These are phyloP conservation scores for Tamias sibiricus DNA, from an alignment of 2,113 vertebrate species.

Conservation along the genomic window DNA sequence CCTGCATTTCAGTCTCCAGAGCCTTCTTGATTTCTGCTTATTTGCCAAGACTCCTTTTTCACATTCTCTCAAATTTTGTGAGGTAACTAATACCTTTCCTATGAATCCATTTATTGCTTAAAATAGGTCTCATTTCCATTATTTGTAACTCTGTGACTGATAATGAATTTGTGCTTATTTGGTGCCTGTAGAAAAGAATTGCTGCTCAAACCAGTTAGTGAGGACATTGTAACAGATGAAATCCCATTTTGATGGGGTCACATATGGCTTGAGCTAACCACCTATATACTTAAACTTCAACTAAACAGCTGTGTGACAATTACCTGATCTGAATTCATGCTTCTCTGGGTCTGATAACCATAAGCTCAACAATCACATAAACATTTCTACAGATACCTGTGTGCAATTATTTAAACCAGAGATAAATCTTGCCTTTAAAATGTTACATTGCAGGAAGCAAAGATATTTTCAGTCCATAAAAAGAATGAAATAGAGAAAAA, in stretches of 20 bases:
- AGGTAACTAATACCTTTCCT: not conserved
- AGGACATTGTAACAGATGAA: not conserved
- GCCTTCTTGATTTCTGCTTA: not conserved
- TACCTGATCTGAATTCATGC: not conserved
- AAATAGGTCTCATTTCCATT: not conserved
- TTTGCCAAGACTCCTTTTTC: not conserved
- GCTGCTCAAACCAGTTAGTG: not conserved
- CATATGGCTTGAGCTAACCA: not conserved
- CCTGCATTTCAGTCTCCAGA: not conserved
- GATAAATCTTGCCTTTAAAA: constrained; percentile 12
- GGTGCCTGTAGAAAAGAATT: not conserved
- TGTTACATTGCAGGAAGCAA: not conserved
- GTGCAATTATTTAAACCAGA: not conserved
- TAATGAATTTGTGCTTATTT: not conserved
- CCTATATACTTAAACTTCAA: not conserved
- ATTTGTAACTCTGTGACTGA: not conserved
- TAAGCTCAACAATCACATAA: not conserved
- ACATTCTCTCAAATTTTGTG: not conserved
- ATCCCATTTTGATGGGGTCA: not conserved
- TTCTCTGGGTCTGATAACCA: not conserved
- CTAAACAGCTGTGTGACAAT: not conserved
- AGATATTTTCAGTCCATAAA: not conserved
- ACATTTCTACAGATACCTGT: not conserved
- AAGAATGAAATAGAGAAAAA: not conserved
- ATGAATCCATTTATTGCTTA: not conserved